These are phyloP conservation scores for Erpornis zantholeuca DNA, from an alignment of 2,113 vertebrate genomes.

Conservation along the genomic window DNA sequence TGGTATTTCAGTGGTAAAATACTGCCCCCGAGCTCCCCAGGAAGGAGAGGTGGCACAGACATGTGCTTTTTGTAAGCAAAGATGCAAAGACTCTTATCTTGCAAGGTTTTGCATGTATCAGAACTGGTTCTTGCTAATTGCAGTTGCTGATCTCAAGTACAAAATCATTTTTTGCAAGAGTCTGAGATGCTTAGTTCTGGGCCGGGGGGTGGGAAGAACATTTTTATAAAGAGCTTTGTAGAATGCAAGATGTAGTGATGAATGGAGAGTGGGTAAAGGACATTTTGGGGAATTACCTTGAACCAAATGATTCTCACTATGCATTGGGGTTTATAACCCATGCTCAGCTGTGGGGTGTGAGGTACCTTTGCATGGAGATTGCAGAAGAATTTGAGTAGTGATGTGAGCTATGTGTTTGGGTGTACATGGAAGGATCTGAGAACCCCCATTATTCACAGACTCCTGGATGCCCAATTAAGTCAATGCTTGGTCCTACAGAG, in stretches of 20 bases:
- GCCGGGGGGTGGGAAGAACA: accelerated
- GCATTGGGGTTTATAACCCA: neutral
- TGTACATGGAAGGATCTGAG: neutral
- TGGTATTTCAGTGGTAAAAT: neutral
- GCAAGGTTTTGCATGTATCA: neutral
- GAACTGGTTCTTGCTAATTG: neutral
- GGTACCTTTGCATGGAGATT: neutral
- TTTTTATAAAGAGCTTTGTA: neutral
- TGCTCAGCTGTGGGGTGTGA: neutral
- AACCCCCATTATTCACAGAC: neutral
- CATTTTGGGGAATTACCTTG: neutral
- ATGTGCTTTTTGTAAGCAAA: neutral
- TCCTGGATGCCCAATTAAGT: neutral
- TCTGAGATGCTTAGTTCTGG: neutral
- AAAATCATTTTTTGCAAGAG: neutral
- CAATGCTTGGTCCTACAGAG: neutral
- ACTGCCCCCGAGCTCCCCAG: neutral
- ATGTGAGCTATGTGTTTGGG: neutral
- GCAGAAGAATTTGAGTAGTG: neutral
- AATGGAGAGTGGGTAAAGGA: neutral
- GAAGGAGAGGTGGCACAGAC: accelerated
- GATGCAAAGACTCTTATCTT: neutral
- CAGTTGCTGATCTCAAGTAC: neutral
- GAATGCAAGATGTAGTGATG: neutral
- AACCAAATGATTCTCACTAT: neutral